These are phyloP conservation scores for Champsocephalus gunnari DNA, from an alignment of 2,797 vertebrate species.

Conservation along the genomic window DNA sequence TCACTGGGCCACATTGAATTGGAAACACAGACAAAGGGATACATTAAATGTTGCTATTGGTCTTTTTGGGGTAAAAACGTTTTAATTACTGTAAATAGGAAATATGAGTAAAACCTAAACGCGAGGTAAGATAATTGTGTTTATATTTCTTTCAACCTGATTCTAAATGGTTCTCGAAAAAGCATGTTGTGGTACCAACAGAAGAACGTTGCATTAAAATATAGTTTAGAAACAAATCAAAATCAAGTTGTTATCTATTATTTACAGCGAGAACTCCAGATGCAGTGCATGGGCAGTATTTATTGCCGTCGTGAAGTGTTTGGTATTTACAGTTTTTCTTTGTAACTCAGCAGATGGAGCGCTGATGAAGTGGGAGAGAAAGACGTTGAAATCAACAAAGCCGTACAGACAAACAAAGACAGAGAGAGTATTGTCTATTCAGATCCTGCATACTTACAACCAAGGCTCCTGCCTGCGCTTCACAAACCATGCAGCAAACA, in stretches of 20 bases:
- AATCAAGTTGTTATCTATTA: neutral
- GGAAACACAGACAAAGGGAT: neutral
- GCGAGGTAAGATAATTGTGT: neutral
- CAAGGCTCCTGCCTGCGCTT: slow-evolving; percentile 14
- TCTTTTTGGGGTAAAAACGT: too few species aligned
- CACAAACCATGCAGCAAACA: slow-evolving; percentile 26
- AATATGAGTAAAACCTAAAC: neutral
- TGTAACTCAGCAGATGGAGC: slow-evolving; percentile 10
- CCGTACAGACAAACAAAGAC: slow-evolving; percentile 30
- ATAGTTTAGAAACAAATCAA: slow-evolving; percentile 6
- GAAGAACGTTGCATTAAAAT: neutral
- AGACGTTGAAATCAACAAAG: slow-evolving; percentile 40
- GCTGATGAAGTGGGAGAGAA: slow-evolving; percentile 36
- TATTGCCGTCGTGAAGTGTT: neutral
- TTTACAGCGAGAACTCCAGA: neutral
- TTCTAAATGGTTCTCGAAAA: neutral
- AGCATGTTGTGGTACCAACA: neutral
- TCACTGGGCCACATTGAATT: neutral
- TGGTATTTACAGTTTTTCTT: slow-evolving; percentile 2
- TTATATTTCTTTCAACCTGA: neutral
- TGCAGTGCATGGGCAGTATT: neutral
- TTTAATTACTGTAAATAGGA: neutral
- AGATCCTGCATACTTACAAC: slow-evolving; percentile 37
- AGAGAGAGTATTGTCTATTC: slow-evolving; percentile 57
- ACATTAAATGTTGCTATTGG: neutral